Conservation (phyloP, 1,140 invertebrate species). For the Heliothis virescens region DNA sequence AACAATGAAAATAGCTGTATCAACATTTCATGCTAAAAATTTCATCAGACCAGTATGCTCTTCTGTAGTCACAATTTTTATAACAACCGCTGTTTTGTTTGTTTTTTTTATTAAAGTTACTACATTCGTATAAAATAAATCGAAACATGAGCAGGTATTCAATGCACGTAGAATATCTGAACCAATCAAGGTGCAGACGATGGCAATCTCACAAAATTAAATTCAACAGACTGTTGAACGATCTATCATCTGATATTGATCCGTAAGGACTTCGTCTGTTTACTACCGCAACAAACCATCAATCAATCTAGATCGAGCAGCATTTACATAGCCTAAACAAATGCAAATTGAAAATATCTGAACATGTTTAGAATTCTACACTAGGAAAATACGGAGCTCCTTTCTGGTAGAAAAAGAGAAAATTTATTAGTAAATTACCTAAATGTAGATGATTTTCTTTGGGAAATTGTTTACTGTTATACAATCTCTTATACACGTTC, state of each 20-base stretch:
- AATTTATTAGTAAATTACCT: neutral
- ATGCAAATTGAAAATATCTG: slow-evolving; percentile 21
- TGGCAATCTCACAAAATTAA: neutral
- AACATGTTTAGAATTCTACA: slow-evolving; percentile 13
- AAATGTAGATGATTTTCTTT: too few species aligned
- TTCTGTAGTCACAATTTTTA: slow-evolving; percentile 1
- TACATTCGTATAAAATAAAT: slow-evolving; percentile 7
- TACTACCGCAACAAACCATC: slow-evolving; percentile 20
- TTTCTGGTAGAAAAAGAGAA: neutral
- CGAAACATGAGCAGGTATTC: neutral
- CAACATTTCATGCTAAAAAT: slow-evolving; percentile 21
- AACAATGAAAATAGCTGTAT: slow-evolving; percentile 24
- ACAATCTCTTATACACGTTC: too few species aligned
- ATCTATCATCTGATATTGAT: slow-evolving; percentile 17
- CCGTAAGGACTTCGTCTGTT: neutral
- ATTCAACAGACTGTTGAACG: neutral
- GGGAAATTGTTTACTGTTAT: too few species aligned
- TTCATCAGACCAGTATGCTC: neutral
- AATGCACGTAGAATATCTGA: neutral
- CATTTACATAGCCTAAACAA: slow-evolving; percentile 5
- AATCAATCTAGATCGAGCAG: slow-evolving; percentile 20
- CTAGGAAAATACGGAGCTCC: neutral
- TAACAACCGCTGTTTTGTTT: neutral
- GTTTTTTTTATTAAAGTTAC: slow-evolving; percentile 7
- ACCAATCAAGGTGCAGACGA: neutral